These are phyloP conservation scores for Falco cherrug DNA, from an alignment of 2,797 vertebrate genomes.

Conservation along the genomic window DNA sequence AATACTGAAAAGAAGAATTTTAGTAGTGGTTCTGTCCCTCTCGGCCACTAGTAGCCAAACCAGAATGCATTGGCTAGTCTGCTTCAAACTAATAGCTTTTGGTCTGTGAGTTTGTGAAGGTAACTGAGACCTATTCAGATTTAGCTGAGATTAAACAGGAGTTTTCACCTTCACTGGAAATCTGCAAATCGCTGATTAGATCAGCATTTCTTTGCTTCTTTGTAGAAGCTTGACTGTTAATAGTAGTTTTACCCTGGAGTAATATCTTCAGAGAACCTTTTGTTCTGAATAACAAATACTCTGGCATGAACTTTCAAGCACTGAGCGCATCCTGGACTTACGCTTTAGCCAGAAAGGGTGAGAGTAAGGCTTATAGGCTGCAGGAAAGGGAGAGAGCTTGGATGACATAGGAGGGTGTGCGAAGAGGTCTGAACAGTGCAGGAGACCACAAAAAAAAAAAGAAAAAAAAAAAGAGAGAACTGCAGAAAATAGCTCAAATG, in stretches of 20 bases:
- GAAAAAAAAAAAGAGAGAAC: not conserved
- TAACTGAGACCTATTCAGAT: not conserved
- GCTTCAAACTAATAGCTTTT: not conserved
- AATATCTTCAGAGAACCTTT: slow-evolving; percentile 6
- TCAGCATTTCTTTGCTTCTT: not conserved
- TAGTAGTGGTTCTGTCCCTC: not conserved
- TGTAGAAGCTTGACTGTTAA: slow-evolving; percentile 21
- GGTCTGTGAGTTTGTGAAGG: not conserved
- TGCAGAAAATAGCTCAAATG: not conserved
- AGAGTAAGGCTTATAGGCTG: not conserved
- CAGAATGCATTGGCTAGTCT: not conserved
- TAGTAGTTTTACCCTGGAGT: not conserved
- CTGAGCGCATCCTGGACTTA: not conserved
- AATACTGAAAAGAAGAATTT: not conserved
- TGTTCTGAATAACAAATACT: slow-evolving; percentile 10
- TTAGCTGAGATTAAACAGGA: not conserved
- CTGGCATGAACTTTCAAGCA: not conserved
- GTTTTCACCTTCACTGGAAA: slow-evolving; percentile 1
- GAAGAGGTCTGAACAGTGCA: not conserved
- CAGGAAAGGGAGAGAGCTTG: not conserved
- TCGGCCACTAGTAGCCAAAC: not conserved
- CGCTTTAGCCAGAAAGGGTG: not conserved
- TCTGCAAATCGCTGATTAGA: slow-evolving; percentile 29
- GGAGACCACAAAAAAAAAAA: not conserved
- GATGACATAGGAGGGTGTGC: not conserved